A percentile compares a stretch with the other conserved stretches of the same genome.
Conservation (phyloP, 2,797 vertebrate genomes). For the Paramormyrops hopkinsi region DNA sequence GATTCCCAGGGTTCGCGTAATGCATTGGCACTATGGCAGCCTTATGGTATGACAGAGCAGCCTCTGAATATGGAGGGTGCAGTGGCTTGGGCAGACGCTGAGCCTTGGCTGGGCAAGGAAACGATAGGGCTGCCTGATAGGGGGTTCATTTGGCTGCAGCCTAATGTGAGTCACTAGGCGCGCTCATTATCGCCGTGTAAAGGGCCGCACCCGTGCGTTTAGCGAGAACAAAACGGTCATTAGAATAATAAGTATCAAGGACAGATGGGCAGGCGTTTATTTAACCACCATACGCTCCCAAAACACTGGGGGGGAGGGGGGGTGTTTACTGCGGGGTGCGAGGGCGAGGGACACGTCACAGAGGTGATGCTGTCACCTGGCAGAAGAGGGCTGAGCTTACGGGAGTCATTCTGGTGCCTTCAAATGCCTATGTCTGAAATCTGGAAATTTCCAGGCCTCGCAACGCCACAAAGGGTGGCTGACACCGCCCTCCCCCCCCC, state of each 20-base stretch:
- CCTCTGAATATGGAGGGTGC: not conserved
- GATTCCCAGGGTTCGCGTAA: not conserved
- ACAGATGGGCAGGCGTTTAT: not conserved
- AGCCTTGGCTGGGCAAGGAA: not conserved
- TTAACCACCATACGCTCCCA: not conserved
- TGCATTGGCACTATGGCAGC: not conserved
- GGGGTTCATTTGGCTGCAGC: constrained; percentile 1
- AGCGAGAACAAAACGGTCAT: constrained; percentile 4
- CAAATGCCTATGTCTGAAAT: not conserved
- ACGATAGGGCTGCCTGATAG: not conserved
- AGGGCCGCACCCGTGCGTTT: not conserved
- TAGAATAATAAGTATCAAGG: constrained; percentile 1
- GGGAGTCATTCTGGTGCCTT: not conserved
- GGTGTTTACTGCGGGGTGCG: not conserved
- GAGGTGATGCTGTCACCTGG: not conserved
- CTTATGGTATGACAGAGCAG: not conserved
- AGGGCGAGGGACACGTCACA: not conserved
- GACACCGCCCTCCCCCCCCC: not conserved
- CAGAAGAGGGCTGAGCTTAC: not conserved
- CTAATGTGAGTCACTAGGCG: constrained; percentile 17
- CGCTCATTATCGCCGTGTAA: not conserved
- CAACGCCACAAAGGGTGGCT: not conserved
- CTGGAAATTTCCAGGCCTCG: not conserved
- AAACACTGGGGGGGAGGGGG: not conserved
- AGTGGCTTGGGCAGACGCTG: not conserved